Base-by-base conservation (phyloP, 23 tunicate genomes). In the Halocynthia roretzi region DNA sequence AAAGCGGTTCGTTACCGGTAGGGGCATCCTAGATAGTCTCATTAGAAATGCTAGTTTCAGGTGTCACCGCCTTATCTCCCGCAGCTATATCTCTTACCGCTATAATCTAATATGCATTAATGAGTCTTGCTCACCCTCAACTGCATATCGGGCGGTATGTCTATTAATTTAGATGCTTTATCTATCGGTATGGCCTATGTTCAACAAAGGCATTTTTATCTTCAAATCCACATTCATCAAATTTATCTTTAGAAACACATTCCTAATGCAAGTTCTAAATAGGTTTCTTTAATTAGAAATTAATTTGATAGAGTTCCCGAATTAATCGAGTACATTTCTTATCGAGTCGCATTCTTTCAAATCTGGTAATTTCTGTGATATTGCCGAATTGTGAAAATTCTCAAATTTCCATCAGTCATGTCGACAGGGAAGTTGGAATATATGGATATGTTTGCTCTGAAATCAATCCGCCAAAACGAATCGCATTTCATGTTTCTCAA, bases 81-180 rank as follows among this genome's bases (percentile, higher is more conserved):
- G 10, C 48, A 65, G 70, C 22, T 65, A 0, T 10, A 15, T 65
- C 22, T 65, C 70, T 5, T 31, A 65, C 70, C 19, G 17, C 9
- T 65, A 65, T 65, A 40, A 65, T 31, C 70, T 65, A 65, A 65
- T 65, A 48, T 48, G 10, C 31, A 65, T 48, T 65, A 65, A 65
- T 65, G 70, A 65, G 70, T 65, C 70, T 40, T 48, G 70, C 48
- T 65, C 1, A 0, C 70, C 70, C 70, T 65, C 70, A 65, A 65
- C 70, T 65, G 44, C 44, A 31, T 31, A 31, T 31, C 44, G 44
- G 44, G 44, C 44, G 44, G 44, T 31, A 4, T 31, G 44, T 31
- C 44, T 31, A 31, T 31, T 31, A 31, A 31, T 31, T 31, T 31
- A 4, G 44, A 0, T 4, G 44, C 44, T 1, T 31, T 31, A 31